Evolutionary conservation across 2,113 vertebrate genomes (phyloP).

Genomic region (Pseudolaguvia tuberculata): DNA sequence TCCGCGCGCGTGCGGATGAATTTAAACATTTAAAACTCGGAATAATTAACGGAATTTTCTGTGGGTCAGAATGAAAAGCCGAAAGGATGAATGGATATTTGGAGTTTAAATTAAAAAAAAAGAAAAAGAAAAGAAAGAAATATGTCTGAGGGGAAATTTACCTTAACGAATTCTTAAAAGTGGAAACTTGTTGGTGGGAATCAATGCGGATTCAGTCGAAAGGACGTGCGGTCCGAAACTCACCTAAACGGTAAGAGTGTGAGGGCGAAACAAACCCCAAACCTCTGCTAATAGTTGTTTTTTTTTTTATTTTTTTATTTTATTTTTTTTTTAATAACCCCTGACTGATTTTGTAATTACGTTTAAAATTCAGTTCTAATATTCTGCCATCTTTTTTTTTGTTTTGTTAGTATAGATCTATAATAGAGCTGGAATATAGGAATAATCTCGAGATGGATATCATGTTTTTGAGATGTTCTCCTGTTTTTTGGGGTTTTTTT

Average conservation of each 20-base stretch:
- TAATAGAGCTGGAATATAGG: too few relatives aligned
- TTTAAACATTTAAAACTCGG: constrained; percentile 3
- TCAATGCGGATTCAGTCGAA: constrained; percentile 72
- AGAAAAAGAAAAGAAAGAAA: too few relatives aligned
- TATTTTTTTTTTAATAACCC: too few relatives aligned
- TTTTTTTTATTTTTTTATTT: too few relatives aligned
- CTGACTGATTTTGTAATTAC: background rate
- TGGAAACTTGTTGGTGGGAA: constrained; percentile 45
- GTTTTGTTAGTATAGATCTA: too few relatives aligned
- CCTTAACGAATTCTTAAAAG: constrained; percentile 44
- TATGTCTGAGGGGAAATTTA: constrained; percentile 9
- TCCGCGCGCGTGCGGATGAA: constrained; percentile 13
- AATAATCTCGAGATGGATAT: too few relatives aligned
- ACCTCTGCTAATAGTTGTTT: too few relatives aligned
- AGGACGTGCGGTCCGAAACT: constrained; percentile 74
- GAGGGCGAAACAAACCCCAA: background rate
- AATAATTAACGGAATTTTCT: background rate
- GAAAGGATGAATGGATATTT: constrained; percentile 1
- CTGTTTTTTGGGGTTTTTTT: too few relatives aligned
- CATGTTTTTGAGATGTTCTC: too few relatives aligned
- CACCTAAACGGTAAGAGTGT: constrained; percentile 70
- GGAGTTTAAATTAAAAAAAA: background rate
- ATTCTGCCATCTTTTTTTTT: background rate
- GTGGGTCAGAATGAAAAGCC: constrained; percentile 1
- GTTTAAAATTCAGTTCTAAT: background rate